Conservation (phyloP, 2,113 vertebrate genomes). For the Melanerpes aurifrons region DNA sequence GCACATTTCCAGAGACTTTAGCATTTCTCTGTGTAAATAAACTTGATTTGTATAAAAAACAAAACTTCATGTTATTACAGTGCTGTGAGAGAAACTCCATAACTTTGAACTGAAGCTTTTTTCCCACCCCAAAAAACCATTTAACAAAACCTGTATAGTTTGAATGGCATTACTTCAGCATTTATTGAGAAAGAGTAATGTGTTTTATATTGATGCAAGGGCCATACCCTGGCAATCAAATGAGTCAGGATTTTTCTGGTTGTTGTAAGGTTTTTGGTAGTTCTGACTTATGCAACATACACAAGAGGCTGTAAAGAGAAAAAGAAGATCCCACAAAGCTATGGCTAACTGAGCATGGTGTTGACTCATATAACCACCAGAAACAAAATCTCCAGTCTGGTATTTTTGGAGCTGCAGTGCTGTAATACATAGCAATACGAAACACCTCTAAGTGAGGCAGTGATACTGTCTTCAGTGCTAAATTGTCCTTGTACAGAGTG, state of each 20-base stretch:
- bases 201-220: not conserved
- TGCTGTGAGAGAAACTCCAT: not conserved
- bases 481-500: not conserved
- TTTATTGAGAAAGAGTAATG: not conserved
- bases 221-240: not conserved
- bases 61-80: not conserved
- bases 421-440: not conserved
- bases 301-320: not conserved
- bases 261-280: not conserved
- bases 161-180: not conserved
- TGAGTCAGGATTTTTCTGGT: not conserved
- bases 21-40: not conserved
- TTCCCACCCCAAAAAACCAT: not conserved
- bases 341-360: not conserved
- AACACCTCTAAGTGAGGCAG: not conserved
- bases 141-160: not conserved
- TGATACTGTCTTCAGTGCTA: not conserved
- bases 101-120: not conserved
- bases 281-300: not conserved
- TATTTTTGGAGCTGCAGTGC: not conserved
- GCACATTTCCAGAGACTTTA: not conserved
- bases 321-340: not conserved
- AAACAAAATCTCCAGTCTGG: not conserved
- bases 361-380: not conserved
- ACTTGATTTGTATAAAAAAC: not conserved